phyloP scores from a whole-genome alignment of 2,113 vertebrate genomes.

The Salvelinus fontinalis region DNA sequence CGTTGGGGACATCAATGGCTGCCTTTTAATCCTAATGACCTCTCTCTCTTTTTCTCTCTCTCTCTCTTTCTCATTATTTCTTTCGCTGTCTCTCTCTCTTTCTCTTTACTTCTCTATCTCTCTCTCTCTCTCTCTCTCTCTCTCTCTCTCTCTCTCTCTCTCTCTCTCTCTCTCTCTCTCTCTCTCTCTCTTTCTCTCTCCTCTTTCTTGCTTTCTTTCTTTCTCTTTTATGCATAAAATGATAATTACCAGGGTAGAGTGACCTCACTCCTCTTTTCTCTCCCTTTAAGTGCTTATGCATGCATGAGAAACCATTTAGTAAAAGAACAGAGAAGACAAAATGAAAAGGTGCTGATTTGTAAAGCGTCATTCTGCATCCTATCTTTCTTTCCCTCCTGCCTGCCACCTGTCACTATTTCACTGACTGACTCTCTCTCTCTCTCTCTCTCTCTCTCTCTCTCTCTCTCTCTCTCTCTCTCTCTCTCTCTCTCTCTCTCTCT shows the following conservation, averaged over 20 bases:
- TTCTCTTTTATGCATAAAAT: neutral
- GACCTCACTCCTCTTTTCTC: no score
- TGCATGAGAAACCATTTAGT: no score
- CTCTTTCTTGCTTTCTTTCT: neutral
- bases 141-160: conserved; percentile 4
- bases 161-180: neutral
- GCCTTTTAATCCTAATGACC: conserved; percentile 29
- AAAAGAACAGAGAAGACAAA: no score
- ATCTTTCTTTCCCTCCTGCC: conserved; percentile 8
- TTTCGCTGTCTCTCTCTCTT: conserved; percentile 19
- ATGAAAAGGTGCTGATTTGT: neutral
- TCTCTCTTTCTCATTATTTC: neutral
- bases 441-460: neutral
- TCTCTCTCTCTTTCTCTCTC: conserved; percentile 52
- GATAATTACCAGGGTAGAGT: no score
- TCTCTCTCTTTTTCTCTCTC: conserved; percentile 5
- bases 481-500: neutral
- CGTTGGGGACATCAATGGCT: conserved; percentile 63
- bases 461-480: conserved; percentile 6
- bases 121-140: conserved; percentile 6
- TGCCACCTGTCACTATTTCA: conserved; percentile 36
- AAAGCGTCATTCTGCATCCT: neutral
- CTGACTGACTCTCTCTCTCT: neutral
- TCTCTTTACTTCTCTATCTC: conserved; percentile 28
- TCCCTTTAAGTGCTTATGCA: no score